Conservation (phyloP, 1,140 invertebrate species). For the Maconellicoccus hirsutus region DNA sequence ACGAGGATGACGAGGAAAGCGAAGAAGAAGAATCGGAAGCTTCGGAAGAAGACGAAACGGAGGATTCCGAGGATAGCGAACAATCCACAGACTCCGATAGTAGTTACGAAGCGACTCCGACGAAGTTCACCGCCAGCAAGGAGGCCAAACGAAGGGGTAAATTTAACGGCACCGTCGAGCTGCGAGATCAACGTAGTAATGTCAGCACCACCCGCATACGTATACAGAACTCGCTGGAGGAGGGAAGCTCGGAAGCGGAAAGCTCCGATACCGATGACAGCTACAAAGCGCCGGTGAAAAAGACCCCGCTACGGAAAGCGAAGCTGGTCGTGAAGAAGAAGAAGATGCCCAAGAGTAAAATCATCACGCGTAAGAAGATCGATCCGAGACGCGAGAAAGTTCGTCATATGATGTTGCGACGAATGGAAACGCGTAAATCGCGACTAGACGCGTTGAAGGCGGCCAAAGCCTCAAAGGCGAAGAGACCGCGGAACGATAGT, state of each 20-base stretch:
- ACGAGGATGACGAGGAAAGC: not conserved
- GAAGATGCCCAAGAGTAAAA: not conserved
- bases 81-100: not conserved
- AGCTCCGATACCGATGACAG: not conserved
- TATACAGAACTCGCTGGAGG: conserved; percentile 10
- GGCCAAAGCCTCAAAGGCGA: not conserved
- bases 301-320: not conserved
- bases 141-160: not conserved
- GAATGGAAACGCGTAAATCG: conserved; percentile 12
- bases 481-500: not conserved
- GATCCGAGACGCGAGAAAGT: not conserved
- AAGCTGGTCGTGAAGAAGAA: not conserved
- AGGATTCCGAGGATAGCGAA: not conserved
- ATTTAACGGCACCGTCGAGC: not conserved
- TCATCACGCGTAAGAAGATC: not conserved
- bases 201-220: not conserved
- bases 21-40: not conserved
- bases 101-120: not conserved
- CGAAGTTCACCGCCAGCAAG: not conserved
- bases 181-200: not conserved
- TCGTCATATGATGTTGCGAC: not conserved
- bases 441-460: not conserved
- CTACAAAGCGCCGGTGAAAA: not conserved
- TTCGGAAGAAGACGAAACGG: not conserved
- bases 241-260: not conserved